Percentiles rank a stretch among this genome's conserved stretches.
Evolutionary conservation across 2,113 vertebrate genomes (phyloP).

Genomic region (Passerina amoena): DNA sequence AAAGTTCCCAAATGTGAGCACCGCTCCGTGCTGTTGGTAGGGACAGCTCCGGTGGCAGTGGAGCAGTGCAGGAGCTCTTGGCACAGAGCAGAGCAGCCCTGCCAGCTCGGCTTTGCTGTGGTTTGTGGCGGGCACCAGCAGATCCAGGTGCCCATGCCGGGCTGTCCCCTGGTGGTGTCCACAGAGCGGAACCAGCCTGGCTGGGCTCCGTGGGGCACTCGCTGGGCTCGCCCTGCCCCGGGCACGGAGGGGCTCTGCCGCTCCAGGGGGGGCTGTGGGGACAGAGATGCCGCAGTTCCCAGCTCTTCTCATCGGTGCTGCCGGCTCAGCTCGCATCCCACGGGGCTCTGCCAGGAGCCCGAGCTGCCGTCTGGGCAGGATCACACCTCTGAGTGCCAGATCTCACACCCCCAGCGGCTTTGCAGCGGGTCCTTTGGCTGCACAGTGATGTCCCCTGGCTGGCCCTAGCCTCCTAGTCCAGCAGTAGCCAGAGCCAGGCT

Average conservation of each 20-base stretch:
- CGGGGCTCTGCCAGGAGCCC: not conserved
- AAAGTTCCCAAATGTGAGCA: not conserved
- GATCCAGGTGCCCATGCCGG: not conserved
- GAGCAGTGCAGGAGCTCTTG: not conserved
- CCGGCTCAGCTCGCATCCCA: accelerated
- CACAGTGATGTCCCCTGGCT: not conserved
- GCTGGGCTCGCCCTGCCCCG: not conserved
- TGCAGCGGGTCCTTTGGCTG: accelerated
- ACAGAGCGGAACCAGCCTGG: not conserved
- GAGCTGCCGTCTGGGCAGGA: not conserved
- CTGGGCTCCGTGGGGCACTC: accelerated
- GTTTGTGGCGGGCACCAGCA: not conserved
- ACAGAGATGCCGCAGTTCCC: not conserved
- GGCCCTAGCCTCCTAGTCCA: accelerated
- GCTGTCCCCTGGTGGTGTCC: not conserved
- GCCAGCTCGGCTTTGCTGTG: not conserved
- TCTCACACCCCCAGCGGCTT: not conserved
- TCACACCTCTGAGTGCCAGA: not conserved
- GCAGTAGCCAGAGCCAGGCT: not conserved
- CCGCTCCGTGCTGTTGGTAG: not conserved
- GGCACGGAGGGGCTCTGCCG: not conserved
- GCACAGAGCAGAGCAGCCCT: accelerated
- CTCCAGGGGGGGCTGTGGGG: not conserved
- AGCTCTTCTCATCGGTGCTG: not conserved
- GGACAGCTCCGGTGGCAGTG: not conserved